Evolutionary conservation across 2,888 invertebrate species (phyloP), one percentile per base, ranked within the genome.

Genomic region (Stratiomys singularior): DNA sequence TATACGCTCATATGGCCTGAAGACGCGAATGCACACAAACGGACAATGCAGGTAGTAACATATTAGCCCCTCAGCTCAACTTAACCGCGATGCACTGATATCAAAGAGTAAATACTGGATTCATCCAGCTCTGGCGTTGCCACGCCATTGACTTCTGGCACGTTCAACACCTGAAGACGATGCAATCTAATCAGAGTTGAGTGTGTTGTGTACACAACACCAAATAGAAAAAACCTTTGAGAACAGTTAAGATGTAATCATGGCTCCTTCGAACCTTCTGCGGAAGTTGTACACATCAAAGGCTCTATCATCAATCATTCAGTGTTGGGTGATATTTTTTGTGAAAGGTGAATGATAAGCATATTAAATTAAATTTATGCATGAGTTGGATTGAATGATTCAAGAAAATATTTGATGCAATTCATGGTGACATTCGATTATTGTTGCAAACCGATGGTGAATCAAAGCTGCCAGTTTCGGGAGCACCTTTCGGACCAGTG

Each of bases 121-220:
- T 64, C 71, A 9, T 18, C 18, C 15, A 52, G 15, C 25, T 60
- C 15, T 21, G 27, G 18, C 25, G 71, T 25, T 46, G 71, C 27
- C 71, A 46, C 67, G 67, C 47, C 47, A 71, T 28, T 23, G 52
- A 71, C 52, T 71, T 71, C 71, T 71, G 7, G 52, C 64, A 64
- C 64, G 52, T n/a, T 25, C 27, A 47, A 7, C 71, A 27, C 18
- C 46, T 46, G 46, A 46, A 67, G 44, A 64, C 23, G 21, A n/a
- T 66, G 23, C n/a, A 67, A 67, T 67, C 67, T 67, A 64, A 64
- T 64, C 64, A 30, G 64, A n/a, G 64, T 15, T 30, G 15, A 18
- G 28, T 0, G 28, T 25, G 64, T 60, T 13, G 30, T 64, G 64
- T 30, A 30, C 27, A 64, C 64, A 11, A 30, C 30, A 5, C 15